Conservation (phyloP, 2,888 invertebrate genomes). For the Apamea anceps region DNA sequence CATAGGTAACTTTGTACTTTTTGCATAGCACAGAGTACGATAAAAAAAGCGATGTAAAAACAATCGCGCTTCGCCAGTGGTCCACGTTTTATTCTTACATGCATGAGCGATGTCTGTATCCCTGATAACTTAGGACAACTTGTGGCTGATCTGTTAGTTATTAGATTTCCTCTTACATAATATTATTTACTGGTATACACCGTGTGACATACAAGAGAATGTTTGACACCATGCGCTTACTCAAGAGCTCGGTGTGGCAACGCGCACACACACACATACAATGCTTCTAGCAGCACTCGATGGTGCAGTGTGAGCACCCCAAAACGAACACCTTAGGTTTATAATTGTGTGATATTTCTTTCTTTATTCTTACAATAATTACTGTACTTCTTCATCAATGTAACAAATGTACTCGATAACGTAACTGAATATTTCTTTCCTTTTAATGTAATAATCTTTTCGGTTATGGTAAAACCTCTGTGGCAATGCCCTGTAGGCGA, state of each 20-base stretch:
- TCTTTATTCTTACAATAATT: constrained; percentile 17
- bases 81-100: constrained; percentile 74
- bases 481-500: constrained; percentile 60
- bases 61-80: constrained; percentile 71
- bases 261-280: constrained; percentile 66
- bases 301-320: constrained; percentile 61
- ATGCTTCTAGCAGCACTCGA: constrained; percentile 74
- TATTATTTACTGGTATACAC: constrained; percentile 61
- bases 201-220: constrained; percentile 68
- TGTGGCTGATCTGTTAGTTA: constrained; percentile 82
- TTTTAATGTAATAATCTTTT: constrained; percentile 53
- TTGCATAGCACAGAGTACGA: constrained; percentile 27
- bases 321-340: constrained; percentile 47
- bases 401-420: constrained; percentile 41
- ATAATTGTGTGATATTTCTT: constrained; percentile 39
- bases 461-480: constrained; percentile 67
- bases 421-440: constrained; percentile 44
- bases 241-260: constrained; percentile 61
- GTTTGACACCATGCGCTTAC: constrained; percentile 69
- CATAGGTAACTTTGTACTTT: constrained; percentile 18
- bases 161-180: constrained; percentile 71
- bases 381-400: constrained; percentile 20
- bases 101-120: constrained; percentile 83
- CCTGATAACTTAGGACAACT: constrained; percentile 76
- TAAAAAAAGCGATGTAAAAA: constrained; percentile 30